Evolutionary conservation across 2,797 vertebrate species (phyloP), one percentile per base, ranked within the genome.

Genomic region (Bryconaethiops microstoma): DNA sequence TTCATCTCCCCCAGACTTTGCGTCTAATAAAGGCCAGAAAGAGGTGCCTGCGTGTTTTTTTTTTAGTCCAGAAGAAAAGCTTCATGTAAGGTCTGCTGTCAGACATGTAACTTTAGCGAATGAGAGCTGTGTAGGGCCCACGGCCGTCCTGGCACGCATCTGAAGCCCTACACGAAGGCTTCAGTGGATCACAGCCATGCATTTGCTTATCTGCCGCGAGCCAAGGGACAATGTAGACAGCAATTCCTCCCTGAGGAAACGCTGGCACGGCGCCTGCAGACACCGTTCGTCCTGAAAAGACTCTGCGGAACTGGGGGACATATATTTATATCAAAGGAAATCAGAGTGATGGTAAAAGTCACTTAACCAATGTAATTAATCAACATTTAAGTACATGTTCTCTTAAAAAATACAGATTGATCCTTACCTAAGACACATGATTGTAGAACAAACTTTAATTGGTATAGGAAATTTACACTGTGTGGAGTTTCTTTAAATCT

Each of bases 1-100:
- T 88, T 84, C 83, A 80, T 80, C 79, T 70, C 80, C 60, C 25
- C 60, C 74, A 75, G 67, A 82, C 79, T 48, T 64, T 74, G 70
- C 65, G 23, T 74, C 59, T 74, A 75, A 85, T 83, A 80, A 82
- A 85, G 75, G 48, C 59, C 13, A 72, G 77, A 74, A 29, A 60
- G 67, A 67, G 76, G 74, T 65, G 73, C 71, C 63, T 83, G 60
- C 64, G 19, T 29, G 29, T 29, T 29, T 86, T 67, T 40, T 65
- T 86, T 80, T 50, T 59, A 10, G 57, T 54, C n/a, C 16, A 52
- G 79, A 67, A 65, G 74, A 80, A 77, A 83, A 57, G 50, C 79
- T 50, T 70, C 80, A 59, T 73, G 76, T 86, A 83, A 79, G 62
- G 81, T 77, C 40, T 42, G 48, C 77, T 79, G 82, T 86, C 63